Evolutionary conservation across 1,140 invertebrate species (phyloP), one percentile per base, ranked within the genome.

Genomic region (Hypothenemus hampei): DNA sequence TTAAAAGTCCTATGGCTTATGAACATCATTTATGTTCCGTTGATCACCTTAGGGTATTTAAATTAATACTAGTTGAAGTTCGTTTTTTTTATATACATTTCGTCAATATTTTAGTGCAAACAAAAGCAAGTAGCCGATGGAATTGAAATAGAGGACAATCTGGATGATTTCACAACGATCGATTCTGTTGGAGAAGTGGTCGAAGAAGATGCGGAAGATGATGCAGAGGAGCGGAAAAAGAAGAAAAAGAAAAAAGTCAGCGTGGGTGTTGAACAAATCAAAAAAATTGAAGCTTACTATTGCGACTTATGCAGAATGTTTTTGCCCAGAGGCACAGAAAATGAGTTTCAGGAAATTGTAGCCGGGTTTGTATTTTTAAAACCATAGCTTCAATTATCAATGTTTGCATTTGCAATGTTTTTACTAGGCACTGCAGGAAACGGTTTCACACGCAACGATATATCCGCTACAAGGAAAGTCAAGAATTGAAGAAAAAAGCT

Each of bases 131-230:
- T 76, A 65, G 37, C 26, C 10, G 15, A n/a, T 26, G 64, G 58
- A 37, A 64, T 60, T 13, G 57, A 82, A 62, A 84, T 86, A 56
- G 83, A 84, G 40, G 84, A 87, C 68, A 84, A 88, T 74, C 76
- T 89, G 36, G 86, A 89, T 44, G 88, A 89, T 66, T 89, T 89
- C 62, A 86, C 89, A 75, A 88, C 86, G 20, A 76, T 91, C 6
- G 87, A 89, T 71, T 88, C 86, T 15, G 85, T 89, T 15, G 87
- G 87, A n/a, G 85, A 87, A 72, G 84, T 86, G 15, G 87, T 89
- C 74, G 86, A 58, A 8, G 40, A 55, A 4, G 23, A 13, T 20
- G 37, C 26, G 37, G 62, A 69, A 61, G 83, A 81, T 61, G 82
- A 82, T 58, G 78, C 79, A 51, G 80, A 77, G 45, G 79, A 77